These are phyloP conservation scores for Meandrina meandrites DNA, from an alignment of 92 coral and sea anemone species.

Conservation along the genomic window DNA sequence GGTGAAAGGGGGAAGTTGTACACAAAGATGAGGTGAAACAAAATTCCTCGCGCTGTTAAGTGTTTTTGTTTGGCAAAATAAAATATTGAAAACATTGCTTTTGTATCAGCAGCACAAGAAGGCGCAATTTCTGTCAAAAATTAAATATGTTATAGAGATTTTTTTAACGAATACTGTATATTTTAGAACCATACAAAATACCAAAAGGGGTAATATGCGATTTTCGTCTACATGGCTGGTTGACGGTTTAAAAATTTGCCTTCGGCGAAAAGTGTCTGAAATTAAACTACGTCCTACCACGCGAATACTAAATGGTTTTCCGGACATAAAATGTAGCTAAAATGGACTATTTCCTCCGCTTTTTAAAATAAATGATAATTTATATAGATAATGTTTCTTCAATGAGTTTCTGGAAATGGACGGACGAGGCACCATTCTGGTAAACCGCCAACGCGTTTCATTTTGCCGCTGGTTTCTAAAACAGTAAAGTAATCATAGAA, in stretches of 20 bases:
- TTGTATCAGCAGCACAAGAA: not conserved
- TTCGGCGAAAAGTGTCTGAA: conserved; percentile 1
- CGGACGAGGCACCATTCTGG: not conserved
- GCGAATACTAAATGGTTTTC: conserved; percentile 7
- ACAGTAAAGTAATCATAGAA: not conserved
- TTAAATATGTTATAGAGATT: not conserved
- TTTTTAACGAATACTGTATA: not conserved
- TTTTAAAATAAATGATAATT: not conserved
- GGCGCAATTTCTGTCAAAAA: not conserved
- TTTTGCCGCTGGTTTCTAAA: not conserved
- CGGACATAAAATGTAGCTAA: not conserved
- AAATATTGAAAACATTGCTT: conserved; percentile 4
- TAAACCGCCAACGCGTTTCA: not conserved
- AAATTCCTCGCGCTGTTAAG: not conserved
- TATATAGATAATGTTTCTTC: not conserved
- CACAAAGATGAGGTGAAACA: not conserved
- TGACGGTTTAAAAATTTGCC: not conserved
- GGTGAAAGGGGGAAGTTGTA: not conserved
- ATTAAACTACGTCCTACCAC: conserved; percentile 16
- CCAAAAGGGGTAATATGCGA: not conserved
- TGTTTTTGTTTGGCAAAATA: not conserved
- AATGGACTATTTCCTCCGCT: not conserved
- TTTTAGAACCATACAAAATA: not conserved
- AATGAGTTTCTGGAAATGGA: not conserved
- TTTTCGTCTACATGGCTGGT: not conserved